Conservation (phyloP, 2,797 vertebrate species). For the Pangasius mekongensis region DNA sequence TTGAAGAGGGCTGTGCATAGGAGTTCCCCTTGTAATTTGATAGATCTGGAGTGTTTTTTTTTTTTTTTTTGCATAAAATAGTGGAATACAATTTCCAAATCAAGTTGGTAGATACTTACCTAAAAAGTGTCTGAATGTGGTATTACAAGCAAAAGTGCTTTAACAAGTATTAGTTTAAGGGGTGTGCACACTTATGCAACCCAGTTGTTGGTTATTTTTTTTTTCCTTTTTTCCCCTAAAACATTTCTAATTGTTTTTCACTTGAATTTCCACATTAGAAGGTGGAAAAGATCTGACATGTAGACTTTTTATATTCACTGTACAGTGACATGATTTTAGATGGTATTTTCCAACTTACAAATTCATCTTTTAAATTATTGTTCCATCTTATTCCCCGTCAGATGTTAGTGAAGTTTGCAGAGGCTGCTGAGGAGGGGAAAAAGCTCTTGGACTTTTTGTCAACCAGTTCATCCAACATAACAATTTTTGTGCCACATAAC, state of each 20-base stretch:
- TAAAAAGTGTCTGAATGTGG: neutral
- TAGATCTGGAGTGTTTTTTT: neutral
- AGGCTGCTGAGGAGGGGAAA: conserved; percentile 75
- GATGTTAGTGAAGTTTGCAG: conserved; percentile 84
- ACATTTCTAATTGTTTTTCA: neutral
- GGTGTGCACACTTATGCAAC: neutral
- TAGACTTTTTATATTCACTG: neutral
- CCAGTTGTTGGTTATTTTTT: neutral
- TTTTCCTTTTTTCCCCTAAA: neutral
- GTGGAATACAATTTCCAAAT: neutral
- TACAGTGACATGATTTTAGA: neutral
- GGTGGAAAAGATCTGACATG: too few species aligned
- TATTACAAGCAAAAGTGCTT: neutral
- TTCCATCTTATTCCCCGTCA: conserved; percentile 58
- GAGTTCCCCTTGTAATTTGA: too few species aligned
- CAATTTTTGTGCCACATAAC: conserved; percentile 89
- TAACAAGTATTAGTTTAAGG: neutral
- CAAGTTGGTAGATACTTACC: neutral
- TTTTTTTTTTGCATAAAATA: neutral
- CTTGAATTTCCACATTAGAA: neutral
- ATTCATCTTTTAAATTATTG: neutral
- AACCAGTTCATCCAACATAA: conserved; percentile 79
- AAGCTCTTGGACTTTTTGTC: conserved; percentile 82
- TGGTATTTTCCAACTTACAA: neutral
- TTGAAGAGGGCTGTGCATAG: too few species aligned